Conservation (phyloP, 2,888 invertebrate species). For the Seira sanloemensis region DNA sequence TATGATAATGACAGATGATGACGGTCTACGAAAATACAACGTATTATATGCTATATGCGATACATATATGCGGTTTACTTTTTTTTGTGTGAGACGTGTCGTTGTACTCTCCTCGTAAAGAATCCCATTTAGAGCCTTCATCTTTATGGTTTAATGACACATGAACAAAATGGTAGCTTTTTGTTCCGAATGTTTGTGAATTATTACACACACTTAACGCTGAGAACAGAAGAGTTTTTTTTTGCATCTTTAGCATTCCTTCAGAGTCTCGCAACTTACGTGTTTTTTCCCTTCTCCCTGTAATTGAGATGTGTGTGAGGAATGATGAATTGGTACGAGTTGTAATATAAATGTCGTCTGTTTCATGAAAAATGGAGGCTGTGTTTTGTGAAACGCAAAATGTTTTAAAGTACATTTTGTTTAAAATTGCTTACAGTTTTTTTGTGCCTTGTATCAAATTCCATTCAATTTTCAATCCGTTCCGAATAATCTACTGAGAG, state of each 20-base stretch:
- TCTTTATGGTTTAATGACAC: not conserved
- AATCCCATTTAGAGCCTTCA: not conserved
- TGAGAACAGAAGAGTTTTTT: too few relatives aligned
- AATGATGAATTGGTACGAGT: not conserved
- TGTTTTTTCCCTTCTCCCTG: not conserved
- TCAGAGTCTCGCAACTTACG: not conserved
- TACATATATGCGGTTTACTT: too few relatives aligned
- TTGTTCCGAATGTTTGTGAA: too few relatives aligned
- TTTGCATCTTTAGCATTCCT: not conserved
- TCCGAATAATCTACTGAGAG: too few relatives aligned
- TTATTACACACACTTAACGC: too few relatives aligned
- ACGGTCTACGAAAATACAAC: not conserved
- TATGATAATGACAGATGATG: not conserved
- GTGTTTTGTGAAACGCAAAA: too few relatives aligned
- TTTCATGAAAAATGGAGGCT: too few relatives aligned
- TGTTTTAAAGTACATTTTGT: too few relatives aligned
- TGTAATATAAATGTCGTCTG: too few relatives aligned
- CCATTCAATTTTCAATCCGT: conserved; percentile 52
- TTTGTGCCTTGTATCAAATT: not conserved
- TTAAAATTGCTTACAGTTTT: too few relatives aligned
- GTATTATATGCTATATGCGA: not conserved
- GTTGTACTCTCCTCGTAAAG: not conserved
- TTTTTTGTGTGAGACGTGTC: not conserved
- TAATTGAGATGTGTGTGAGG: not conserved
- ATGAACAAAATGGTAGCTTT: not conserved